These are phyloP conservation scores for Balearica regulorum DNA, from an alignment of 2,797 vertebrate genomes.

Conservation along the genomic window DNA sequence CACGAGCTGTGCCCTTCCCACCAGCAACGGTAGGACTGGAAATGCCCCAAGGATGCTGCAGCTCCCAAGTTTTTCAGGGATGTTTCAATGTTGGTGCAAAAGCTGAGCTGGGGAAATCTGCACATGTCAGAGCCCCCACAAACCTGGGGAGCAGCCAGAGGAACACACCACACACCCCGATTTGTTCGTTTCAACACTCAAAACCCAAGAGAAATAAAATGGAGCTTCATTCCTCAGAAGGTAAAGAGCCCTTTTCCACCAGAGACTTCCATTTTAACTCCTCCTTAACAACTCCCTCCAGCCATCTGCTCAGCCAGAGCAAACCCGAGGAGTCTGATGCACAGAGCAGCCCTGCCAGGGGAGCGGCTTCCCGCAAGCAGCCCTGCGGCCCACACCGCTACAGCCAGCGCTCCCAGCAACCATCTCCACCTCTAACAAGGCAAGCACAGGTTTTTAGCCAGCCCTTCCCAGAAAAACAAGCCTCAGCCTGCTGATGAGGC, in stretches of 20 bases:
- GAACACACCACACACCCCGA: rapidly evolving
- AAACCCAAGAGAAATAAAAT: background rate
- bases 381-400: background rate
- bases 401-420: background rate
- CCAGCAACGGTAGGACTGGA: too few relatives aligned
- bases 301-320: background rate
- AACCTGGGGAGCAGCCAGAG: rapidly evolving
- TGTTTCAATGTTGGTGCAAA: background rate
- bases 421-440: rapidly evolving
- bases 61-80: background rate
- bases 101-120: rapidly evolving
- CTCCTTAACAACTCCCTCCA: background rate
- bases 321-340: too few relatives aligned
- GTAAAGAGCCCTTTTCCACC: background rate
- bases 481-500: background rate
- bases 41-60: background rate
- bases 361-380: background rate
- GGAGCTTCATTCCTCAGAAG: background rate
- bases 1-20: rapidly evolving
- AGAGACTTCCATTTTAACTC: background rate
- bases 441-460: background rate
- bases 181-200: background rate
- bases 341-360: too few relatives aligned
- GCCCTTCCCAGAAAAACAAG: background rate
- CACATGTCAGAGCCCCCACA: background rate